Base-by-base conservation (phyloP, 2,888 invertebrate genomes). In the Baronia brevicornis region DNA sequence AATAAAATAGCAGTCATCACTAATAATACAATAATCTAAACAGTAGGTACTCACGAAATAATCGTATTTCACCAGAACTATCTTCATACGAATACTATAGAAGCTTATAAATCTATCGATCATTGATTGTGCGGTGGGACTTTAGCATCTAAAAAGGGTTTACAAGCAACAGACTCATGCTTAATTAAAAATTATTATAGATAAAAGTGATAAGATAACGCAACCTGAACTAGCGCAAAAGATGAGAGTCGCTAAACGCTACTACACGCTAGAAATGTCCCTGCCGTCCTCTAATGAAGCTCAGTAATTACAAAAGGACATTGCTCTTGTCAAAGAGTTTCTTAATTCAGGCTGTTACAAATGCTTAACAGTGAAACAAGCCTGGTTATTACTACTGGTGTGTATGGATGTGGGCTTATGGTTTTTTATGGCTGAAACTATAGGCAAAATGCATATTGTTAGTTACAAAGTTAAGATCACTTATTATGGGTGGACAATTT, bases 401-500 rank as follows among this genome's bases (percentile, higher is more conserved):
- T 41, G 51, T n/a, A 36, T 53, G 2, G 79, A 80, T 48, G 40
- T 80, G 1, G 51, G 44, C 1, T 36, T 79, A 18, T 79, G 80
- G 79, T 80, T 78, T 39, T 80, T 51, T 39, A 37, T 78, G 5
- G 79, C 78, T 1, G 80, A 80, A 50, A 74, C 74, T 11, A 61
- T 80, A 27, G 79, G 78, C 2, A 79, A 80, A 46, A 54, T 64
- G 48, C 72, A 70, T 42, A 37, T 79, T 24, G 68, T 79, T 25
- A 78, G 78, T n/a, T 79, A 79, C 36, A 52, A 63, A 48, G 74
- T 77, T n/a, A 65, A 51, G 49, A 19, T 15, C 7, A 17, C 2
- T 19, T n/a, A n/a, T n/a, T n/a, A n/a, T n/a, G n/a, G n/a, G n/a
- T n/a, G n/a, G n/a, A n/a, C n/a, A n/a, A n/a, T n/a, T n/a, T n/a